Evolutionary conservation across 1,140 invertebrate genomes (phyloP).

Genomic region (Dufourea novaeangliae): DNA sequence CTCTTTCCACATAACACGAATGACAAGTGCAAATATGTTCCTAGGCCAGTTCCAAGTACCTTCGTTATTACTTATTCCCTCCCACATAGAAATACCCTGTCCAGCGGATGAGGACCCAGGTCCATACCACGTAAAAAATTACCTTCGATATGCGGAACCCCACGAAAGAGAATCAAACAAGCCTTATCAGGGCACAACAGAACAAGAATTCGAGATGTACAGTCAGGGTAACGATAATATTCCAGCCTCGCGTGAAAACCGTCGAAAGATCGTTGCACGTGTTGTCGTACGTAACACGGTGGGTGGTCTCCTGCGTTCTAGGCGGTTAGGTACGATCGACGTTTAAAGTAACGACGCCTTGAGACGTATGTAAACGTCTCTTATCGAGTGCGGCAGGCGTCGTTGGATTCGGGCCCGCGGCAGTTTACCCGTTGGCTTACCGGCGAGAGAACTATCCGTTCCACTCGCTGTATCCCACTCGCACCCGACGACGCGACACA

Average conservation of each 20-base stretch:
- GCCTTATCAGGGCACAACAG: neutral
- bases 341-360: slow-evolving; percentile 60
- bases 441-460: slow-evolving; percentile 37
- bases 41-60: too few species aligned
- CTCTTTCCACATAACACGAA: too few species aligned
- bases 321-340: slow-evolving; percentile 47
- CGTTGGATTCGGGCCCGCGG: slow-evolving; percentile 46
- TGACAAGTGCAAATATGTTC: too few species aligned
- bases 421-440: slow-evolving; percentile 58
- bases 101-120: too few species aligned
- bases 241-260: neutral
- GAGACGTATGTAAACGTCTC: slow-evolving; percentile 67
- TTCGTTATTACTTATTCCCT: too few species aligned
- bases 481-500: too few species aligned
- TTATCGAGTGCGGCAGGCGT: slow-evolving; percentile 61
- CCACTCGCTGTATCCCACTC: slow-evolving; percentile 4
- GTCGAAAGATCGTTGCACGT: slow-evolving; percentile 29
- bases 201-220: neutral
- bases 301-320: slow-evolving; percentile 48
- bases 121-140: too few species aligned
- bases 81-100: too few species aligned
- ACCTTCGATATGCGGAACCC: too few species aligned
- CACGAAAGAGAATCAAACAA: too few species aligned
- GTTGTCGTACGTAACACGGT: slow-evolving; percentile 15
- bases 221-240: slow-evolving; percentile 7